A percentile compares a stretch with the other conserved stretches of the same genome.
Evolutionary conservation across 2,113 vertebrate genomes (phyloP).

Genomic region (Rhabdomys dilectus): DNA sequence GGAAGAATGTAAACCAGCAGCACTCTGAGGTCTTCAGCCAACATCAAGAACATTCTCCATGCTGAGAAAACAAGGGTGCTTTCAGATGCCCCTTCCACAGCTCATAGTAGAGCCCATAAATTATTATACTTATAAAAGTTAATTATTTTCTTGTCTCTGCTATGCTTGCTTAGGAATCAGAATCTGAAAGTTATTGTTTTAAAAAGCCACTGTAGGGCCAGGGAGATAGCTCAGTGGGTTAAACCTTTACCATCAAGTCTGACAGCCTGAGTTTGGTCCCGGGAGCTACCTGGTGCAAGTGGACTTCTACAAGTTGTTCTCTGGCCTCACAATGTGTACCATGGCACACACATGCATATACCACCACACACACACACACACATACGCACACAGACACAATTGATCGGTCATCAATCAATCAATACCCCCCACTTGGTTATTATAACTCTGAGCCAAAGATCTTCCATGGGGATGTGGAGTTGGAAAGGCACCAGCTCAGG

Average conservation of each 20-base stretch:
- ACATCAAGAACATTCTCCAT: background rate
- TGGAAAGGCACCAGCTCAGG: background rate
- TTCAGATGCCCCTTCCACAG: background rate
- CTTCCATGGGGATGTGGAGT: background rate
- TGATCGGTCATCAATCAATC: background rate
- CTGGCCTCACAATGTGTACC: background rate
- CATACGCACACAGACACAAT: background rate
- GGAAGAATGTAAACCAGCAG: background rate
- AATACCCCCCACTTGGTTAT: background rate
- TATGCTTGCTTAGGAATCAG: conserved; percentile 29
- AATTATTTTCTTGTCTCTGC: conserved; percentile 29
- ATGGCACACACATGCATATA: background rate
- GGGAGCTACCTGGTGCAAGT: background rate
- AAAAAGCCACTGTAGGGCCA: background rate
- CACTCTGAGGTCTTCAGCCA: background rate
- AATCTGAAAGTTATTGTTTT: conserved; percentile 22
- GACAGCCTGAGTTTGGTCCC: background rate
- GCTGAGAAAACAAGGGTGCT: background rate
- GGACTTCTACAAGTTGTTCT: background rate
- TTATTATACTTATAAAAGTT: conserved; percentile 1
- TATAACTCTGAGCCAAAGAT: background rate
- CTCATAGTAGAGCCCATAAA: conserved; percentile 24
- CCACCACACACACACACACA: background rate
- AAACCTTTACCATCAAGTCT: background rate
- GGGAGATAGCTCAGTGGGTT: background rate